Conservation (phyloP, 2,113 vertebrate genomes). For the Mustela lutreola region DNA sequence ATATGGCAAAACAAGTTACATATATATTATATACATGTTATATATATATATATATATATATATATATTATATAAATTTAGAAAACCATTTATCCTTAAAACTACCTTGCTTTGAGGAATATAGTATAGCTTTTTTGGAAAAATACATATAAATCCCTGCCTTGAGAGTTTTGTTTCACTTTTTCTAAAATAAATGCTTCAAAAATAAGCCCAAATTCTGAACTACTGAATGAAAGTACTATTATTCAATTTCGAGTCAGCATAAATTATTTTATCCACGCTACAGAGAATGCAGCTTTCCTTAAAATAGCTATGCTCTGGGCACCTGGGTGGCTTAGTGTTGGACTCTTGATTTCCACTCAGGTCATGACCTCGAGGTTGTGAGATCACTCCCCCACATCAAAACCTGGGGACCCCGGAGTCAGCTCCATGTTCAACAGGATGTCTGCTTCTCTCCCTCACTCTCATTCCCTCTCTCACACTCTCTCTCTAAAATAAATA, state of each 20-base stretch:
- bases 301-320: not conserved
- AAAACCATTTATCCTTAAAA: not conserved
- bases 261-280: not conserved
- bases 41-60: not conserved
- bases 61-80: not conserved
- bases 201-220: constrained; percentile 16
- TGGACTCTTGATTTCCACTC: not conserved
- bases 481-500: not conserved
- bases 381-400: not conserved
- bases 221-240: not conserved
- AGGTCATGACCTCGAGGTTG: not conserved
- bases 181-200: not conserved
- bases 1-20: not conserved
- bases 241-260: not conserved
- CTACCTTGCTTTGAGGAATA: constrained; percentile 16
- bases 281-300: not conserved
- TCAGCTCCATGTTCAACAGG: not conserved
- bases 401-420: not conserved
- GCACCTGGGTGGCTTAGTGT: not conserved
- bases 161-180: not conserved
- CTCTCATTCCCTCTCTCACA: not conserved
- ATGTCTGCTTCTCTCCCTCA: not conserved
- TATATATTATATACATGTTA: not conserved
- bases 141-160: not conserved
- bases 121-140: not conserved